Evolutionary conservation across 2,888 invertebrate species (phyloP).

Genomic region (Rhabditoides inermis): DNA sequence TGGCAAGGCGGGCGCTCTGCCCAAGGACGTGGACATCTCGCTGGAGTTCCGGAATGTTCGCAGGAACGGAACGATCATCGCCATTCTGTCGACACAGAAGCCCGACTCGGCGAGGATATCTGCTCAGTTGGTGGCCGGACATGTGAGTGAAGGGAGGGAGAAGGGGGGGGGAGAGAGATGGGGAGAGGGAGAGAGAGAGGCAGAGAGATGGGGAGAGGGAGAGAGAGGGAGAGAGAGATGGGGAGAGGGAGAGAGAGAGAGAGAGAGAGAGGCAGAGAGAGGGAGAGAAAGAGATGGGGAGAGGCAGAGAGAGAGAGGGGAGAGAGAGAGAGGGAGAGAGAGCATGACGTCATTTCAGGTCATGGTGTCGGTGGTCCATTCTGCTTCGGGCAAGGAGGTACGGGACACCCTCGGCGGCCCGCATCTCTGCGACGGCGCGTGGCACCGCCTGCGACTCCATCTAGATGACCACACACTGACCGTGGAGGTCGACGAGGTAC

Average conservation of each 20-base stretch:
- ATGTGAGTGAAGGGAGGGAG: too few relatives aligned
- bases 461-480: constrained; percentile 11
- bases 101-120: constrained; percentile 9
- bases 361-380: constrained; percentile 13
- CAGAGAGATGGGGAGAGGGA: neutral
- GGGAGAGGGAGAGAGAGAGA: neutral
- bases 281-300: neutral
- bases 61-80: constrained; percentile 19
- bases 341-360: constrained; percentile 2
- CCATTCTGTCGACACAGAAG: constrained; percentile 14
- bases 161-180: neutral
- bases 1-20: too few relatives aligned
- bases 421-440: constrained; percentile 32
- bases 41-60: constrained; percentile 16
- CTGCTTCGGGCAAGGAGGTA: constrained; percentile 9
- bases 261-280: neutral
- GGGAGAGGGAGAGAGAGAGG: neutral
- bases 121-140: too few relatives aligned
- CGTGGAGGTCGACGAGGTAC: constrained; percentile 16
- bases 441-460: constrained; percentile 31
- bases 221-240: neutral
- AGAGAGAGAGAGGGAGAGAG: neutral
- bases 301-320: neutral
- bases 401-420: constrained; percentile 14
- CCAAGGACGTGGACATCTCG: constrained; percentile 9